Conservation (phyloP, 2,797 vertebrate species). For the Bucorvus abyssinicus region DNA sequence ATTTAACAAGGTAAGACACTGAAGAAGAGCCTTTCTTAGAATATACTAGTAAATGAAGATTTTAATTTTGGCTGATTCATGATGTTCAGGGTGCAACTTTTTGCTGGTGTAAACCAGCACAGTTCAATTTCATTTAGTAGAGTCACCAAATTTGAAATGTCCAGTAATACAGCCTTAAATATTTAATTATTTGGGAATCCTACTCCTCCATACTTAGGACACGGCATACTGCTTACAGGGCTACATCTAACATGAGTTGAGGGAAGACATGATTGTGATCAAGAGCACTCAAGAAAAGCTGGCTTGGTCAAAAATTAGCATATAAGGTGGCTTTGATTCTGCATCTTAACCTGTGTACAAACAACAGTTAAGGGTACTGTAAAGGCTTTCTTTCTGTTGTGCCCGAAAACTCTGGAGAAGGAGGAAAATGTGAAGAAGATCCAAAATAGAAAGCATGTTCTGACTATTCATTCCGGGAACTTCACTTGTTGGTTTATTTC, state of each 20-base stretch:
- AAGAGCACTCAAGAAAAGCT: neutral
- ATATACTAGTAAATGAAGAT: neutral
- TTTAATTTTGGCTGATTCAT: neutral
- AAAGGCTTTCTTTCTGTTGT: neutral
- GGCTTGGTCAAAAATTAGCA: neutral
- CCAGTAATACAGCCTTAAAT: neutral
- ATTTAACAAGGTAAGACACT: neutral
- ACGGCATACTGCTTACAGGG: neutral
- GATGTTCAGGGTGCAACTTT: neutral
- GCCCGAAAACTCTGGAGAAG: neutral
- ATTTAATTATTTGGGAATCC: neutral
- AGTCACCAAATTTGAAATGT: neutral
- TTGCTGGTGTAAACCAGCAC: neutral
- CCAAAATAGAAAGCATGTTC: neutral
- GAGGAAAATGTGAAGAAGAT: neutral
- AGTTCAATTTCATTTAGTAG: neutral
- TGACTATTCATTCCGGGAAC: neutral
- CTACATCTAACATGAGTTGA: neutral
- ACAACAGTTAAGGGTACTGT: neutral
- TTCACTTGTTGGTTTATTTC: no score
- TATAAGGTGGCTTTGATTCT: neutral
- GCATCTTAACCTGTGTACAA: neutral
- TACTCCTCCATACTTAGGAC: neutral
- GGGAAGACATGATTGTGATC: neutral
- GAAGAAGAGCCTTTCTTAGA: neutral